Percentiles rank a stretch among this genome's conserved stretches.
These are phyloP conservation scores for Harpalus rubripes DNA, from an alignment of 2,888 invertebrate species.

Conservation along the genomic window DNA sequence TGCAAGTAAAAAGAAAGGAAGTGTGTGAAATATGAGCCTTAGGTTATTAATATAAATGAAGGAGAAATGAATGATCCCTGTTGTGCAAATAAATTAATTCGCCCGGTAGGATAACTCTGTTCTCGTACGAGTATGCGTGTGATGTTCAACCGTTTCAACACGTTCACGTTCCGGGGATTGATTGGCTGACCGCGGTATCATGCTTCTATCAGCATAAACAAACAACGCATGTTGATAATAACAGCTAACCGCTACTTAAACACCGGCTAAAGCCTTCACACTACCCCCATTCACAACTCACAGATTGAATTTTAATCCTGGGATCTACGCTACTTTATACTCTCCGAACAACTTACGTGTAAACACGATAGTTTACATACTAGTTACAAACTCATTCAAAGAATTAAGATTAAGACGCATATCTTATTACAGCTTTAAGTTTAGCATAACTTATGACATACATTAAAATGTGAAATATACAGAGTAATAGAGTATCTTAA, in stretches of 20 bases:
- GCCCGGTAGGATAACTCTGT: no score
- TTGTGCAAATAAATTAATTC: background rate
- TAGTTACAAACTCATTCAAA: background rate
- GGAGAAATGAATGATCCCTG: slow-evolving; percentile 12
- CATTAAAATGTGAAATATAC: no score
- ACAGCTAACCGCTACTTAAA: slow-evolving; percentile 2
- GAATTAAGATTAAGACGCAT: background rate
- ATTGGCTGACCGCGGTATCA: background rate
- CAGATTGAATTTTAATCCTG: background rate
- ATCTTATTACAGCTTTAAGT: background rate
- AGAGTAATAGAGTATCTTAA: no score
- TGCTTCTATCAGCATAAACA: background rate
- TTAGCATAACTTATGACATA: no score
- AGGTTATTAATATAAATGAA: slow-evolving; percentile 25
- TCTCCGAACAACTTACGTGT: background rate
- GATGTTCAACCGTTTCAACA: background rate
- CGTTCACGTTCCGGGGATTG: background rate
- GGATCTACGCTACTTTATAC: background rate
- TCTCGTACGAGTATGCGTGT: background rate
- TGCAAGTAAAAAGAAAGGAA: slow-evolving; percentile 17
- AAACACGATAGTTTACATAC: background rate
- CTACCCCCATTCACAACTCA: background rate
- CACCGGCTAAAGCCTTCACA: background rate
- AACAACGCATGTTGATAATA: slow-evolving; percentile 6
- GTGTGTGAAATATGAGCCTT: slow-evolving; percentile 21